Evolutionary conservation across 2,888 invertebrate genomes (phyloP).

Genomic region (Drosophila testacea): DNA sequence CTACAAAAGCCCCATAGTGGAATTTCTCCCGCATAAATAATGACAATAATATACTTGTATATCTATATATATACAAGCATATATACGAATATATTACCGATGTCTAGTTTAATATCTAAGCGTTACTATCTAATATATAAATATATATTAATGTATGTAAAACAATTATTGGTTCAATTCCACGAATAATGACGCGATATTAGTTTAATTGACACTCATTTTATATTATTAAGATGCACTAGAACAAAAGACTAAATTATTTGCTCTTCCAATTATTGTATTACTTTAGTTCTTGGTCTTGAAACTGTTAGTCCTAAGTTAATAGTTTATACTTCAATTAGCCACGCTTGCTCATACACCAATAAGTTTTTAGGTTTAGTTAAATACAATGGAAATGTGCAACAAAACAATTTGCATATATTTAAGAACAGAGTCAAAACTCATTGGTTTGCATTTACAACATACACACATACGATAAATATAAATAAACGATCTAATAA

Average conservation of each 20-base stretch:
- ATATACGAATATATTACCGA: conserved; percentile 44
- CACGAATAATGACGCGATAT: conserved; percentile 68
- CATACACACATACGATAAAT: conserved; percentile 43
- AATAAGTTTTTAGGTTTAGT: conserved; percentile 60
- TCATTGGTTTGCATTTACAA: conserved; percentile 72
- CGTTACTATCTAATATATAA: conserved; percentile 53
- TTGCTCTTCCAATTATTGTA: conserved; percentile 74
- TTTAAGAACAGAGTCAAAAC: conserved; percentile 58
- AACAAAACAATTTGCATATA: conserved; percentile 49
- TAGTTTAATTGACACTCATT: conserved; percentile 58
- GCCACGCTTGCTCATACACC: conserved; percentile 75
- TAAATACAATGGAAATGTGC: conserved; percentile 40
- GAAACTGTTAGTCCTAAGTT: conserved; percentile 55
- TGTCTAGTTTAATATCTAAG: conserved; percentile 71
- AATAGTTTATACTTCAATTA: conserved; percentile 65
- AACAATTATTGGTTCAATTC: conserved; percentile 32
- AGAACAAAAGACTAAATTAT: conserved; percentile 76
- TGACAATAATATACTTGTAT: conserved; percentile 76
- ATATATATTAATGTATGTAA: conserved; percentile 23
- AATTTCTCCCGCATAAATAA: conserved; percentile 80
- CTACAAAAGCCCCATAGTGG: conserved; percentile 72
- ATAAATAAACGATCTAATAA: conserved; percentile 36
- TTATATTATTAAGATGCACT: conserved; percentile 61
- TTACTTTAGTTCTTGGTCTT: conserved; percentile 56
- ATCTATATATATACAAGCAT: conserved; percentile 56